phyloP scores from a whole-genome alignment of 2,888 invertebrate genomes.

The Coleophora flavipennella region DNA sequence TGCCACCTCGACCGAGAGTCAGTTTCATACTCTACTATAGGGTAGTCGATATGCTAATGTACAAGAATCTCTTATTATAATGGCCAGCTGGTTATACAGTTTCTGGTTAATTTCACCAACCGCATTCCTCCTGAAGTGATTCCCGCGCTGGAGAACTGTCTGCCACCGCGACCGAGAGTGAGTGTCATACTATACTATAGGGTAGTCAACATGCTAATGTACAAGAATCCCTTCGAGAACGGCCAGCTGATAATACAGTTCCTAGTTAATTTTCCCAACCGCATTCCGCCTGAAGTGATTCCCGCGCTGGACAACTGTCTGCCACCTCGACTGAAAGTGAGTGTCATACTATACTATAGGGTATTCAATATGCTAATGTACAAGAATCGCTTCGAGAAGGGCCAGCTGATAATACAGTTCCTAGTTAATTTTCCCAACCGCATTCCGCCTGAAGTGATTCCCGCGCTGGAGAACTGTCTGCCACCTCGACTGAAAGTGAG shows the following conservation, averaged over 20 bases:
- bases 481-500: constrained; percentile 80
- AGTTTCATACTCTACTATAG: too few relatives aligned
- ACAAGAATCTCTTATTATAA: constrained; percentile 96
- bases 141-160: constrained; percentile 82
- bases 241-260: constrained; percentile 93
- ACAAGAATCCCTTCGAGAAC: constrained; percentile 94
- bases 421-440: constrained; percentile 88
- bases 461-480: constrained; percentile 83
- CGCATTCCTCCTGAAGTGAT: constrained; percentile 80
- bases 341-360: too few relatives aligned
- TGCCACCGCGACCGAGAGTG: constrained; percentile 86
- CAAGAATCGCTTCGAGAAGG: constrained; percentile 93
- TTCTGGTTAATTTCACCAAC: constrained; percentile 90
- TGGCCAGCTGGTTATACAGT: constrained; percentile 90
- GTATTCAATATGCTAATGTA: constrained; percentile 97
- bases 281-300: constrained; percentile 80
- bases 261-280: constrained; percentile 88
- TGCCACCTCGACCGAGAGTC: constrained; percentile 81
- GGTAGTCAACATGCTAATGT: constrained; percentile 83
- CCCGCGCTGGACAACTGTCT: constrained; percentile 84
- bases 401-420: constrained; percentile 92
- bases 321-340: constrained; percentile 79
- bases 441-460: constrained; percentile 81
- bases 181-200: too few relatives aligned
- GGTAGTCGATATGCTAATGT: too few relatives aligned